Base-by-base conservation (phyloP, 2,888 invertebrate species). In the Drosophila setosimentum region DNA sequence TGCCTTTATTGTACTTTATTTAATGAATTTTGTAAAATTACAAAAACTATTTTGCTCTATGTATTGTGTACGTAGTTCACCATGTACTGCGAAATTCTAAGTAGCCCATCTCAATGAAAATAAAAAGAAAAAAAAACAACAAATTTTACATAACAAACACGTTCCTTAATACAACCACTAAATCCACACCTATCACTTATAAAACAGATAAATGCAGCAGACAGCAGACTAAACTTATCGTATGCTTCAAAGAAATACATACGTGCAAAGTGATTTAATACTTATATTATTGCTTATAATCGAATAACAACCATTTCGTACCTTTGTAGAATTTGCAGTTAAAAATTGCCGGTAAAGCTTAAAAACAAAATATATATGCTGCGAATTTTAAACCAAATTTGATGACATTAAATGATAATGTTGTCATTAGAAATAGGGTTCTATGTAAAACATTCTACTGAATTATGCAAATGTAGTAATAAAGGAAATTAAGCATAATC, bases 251-350 rank as follows among this genome's bases (percentile, higher is more conserved):
- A 55, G 37, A 68, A 48, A 72, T 66, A 66, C 61, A 73, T 57
- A 57, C 29, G 30, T 55, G 37, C 40, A 71, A 63, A 67, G 60
- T 59, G 54, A 73, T 73, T 63, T 50, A 45, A 79, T 49, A 72
- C 66, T 55, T 65, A 64, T 61, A 70, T 67, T 73, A 69, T 72
- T 62, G 50, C 74, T 71, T 70, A 57, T 61, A 67, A 75, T 65
- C 60, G 62, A 73, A 67, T 67, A 70, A 80, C 67, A 67, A 73
- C 60, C 40, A 67, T 79, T 84, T 87, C 89, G 92, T 92, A 92
- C 92, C 92, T 93, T 92, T 92, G 78, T 83, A 88, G 90, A 91
- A 92, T 91, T 91, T 89, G 92, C 92, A 92, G 92, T 92, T 92
- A 91, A 91, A 92, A 92, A 92, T 92, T 92, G 73, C 78, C 82